phyloP scores from a whole-genome alignment of 2,113 vertebrate species.

The Scalopus aquaticus region DNA sequence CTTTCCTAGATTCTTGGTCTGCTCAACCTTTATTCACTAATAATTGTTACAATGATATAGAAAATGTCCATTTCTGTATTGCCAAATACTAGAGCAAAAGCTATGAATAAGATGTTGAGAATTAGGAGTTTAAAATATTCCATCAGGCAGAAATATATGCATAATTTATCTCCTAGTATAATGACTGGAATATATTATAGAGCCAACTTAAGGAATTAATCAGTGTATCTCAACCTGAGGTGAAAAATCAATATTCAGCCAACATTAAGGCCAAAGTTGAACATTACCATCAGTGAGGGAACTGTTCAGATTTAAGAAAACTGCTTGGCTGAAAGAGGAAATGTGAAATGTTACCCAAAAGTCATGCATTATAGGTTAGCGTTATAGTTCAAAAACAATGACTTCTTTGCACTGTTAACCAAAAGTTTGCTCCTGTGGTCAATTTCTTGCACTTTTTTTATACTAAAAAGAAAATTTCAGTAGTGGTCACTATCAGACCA shows the following conservation, averaged over 20 bases:
- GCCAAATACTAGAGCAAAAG: neutral
- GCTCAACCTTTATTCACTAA: neutral
- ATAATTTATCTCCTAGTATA: neutral
- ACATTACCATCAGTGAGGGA: neutral
- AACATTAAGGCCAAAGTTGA: too few relatives aligned
- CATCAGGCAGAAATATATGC: neutral
- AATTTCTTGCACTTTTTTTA: neutral
- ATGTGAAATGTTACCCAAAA: neutral
- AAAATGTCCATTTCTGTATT: neutral
- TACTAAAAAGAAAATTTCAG: neutral
- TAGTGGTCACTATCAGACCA: neutral
- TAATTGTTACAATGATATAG: neutral
- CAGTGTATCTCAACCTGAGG: neutral
- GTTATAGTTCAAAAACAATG: neutral
- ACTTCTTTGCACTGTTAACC: neutral
- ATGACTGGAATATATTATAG: neutral
- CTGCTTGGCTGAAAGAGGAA: neutral
- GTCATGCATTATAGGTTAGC: neutral
- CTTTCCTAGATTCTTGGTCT: neutral
- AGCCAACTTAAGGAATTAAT: constrained; percentile 13
- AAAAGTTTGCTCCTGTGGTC: neutral
- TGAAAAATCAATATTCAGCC: neutral
- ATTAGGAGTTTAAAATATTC: neutral
- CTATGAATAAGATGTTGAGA: neutral
- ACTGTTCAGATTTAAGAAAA: neutral